Conservation (phyloP, 2,888 invertebrate species). For the Pseudoips prasinana region DNA sequence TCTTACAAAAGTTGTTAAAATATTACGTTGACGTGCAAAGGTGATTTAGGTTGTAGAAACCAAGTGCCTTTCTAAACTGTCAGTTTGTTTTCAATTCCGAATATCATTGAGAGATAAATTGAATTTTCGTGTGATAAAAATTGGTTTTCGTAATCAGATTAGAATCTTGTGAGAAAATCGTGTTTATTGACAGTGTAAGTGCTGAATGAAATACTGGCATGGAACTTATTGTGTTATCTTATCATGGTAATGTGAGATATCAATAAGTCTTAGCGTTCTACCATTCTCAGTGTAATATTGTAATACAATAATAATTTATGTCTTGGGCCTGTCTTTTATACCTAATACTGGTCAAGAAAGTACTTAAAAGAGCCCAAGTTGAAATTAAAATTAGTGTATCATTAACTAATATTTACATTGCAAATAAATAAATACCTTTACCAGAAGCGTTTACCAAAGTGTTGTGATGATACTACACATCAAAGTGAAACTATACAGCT, state of each 20-base stretch:
- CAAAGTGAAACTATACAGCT: too few species aligned
- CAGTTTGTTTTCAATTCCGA: constrained; percentile 46
- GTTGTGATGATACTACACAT: too few species aligned
- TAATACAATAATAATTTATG: constrained; percentile 5
- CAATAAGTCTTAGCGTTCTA: constrained; percentile 32
- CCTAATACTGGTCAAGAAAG: too few species aligned
- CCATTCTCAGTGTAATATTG: not conserved
- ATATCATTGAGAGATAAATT: constrained; percentile 17
- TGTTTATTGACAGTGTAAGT: not conserved
- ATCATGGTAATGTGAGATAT: constrained; percentile 38
- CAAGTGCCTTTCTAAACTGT: constrained; percentile 65
- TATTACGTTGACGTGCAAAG: constrained; percentile 36
- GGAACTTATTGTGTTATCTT: constrained; percentile 36
- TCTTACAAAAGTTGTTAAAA: constrained; percentile 20
- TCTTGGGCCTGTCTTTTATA: too few species aligned
- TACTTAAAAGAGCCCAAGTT: too few species aligned
- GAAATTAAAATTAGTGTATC: too few species aligned
- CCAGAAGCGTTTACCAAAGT: too few species aligned
- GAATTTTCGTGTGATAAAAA: not conserved
- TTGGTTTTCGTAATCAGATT: not conserved
- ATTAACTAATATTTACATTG: too few species aligned
- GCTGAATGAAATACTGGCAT: constrained; percentile 11
- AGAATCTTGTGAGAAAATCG: too few species aligned
- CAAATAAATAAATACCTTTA: too few species aligned
- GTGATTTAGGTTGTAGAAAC: constrained; percentile 35